Percentiles rank a stretch among this genome's conserved stretches.
Evolutionary conservation across 2,113 vertebrate genomes (phyloP).

Genomic region (Rallus limicola): DNA sequence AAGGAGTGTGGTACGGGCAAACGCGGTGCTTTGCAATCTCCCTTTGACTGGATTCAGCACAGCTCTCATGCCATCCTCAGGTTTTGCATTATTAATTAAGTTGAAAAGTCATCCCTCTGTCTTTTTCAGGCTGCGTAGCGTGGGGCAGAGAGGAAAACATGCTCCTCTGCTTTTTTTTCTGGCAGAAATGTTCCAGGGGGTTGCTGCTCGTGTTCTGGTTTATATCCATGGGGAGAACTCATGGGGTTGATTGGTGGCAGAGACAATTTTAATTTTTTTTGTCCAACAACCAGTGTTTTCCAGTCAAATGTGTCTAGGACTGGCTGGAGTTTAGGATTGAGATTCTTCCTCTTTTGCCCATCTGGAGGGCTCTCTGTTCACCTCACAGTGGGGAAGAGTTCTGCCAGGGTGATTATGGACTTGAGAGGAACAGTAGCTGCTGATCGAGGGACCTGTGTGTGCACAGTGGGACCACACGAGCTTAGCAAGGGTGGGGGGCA

Average conservation of each 20-base stretch:
- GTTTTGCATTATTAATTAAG: constrained; percentile 16
- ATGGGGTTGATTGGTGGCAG: neutral
- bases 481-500: no score
- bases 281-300: neutral
- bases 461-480: neutral
- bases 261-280: neutral
- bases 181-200: neutral
- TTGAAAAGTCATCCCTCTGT: neutral
- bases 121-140: neutral
- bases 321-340: neutral
- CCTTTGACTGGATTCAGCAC: neutral
- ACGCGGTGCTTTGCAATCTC: neutral
- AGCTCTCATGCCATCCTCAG: neutral
- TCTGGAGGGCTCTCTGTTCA: neutral
- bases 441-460: neutral
- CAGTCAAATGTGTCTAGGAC: neutral
- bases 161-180: neutral
- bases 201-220: neutral
- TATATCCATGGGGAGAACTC: neutral
- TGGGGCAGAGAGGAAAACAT: neutral
- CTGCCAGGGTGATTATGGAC: neutral
- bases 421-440: neutral
- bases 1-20: constrained; percentile 61
- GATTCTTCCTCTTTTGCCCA: neutral
- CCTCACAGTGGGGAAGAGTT: neutral